These are phyloP conservation scores for Caprella mutica DNA, from an alignment of 2,888 invertebrate species.

Conservation along the genomic window DNA sequence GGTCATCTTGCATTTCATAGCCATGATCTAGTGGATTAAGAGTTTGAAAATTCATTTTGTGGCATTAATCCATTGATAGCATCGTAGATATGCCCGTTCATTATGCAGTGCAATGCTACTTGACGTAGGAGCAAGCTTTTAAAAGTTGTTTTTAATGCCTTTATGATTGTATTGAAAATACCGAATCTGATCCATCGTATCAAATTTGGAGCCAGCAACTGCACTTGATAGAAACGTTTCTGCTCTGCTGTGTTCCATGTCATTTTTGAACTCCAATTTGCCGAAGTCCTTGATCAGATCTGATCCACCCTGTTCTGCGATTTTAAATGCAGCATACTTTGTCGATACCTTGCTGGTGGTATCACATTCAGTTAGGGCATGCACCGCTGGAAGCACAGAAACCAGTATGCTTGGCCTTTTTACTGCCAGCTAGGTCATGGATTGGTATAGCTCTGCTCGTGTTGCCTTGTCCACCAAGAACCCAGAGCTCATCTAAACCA, in stretches of 20 bases:
- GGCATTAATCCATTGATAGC: no score
- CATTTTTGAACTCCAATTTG: neutral
- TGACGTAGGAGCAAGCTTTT: neutral
- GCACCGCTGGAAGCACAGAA: no score
- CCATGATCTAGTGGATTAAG: no score
- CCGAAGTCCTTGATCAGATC: neutral
- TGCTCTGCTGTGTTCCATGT: neutral
- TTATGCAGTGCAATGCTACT: neutral
- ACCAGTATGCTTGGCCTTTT: no score
- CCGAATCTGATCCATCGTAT: neutral
- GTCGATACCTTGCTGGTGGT: neutral
- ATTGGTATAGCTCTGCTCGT: neutral
- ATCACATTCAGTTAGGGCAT: neutral
- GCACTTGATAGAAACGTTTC: neutral
- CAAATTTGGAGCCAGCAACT: neutral
- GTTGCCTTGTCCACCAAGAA: no score
- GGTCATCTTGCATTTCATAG: no score
- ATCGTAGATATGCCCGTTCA: neutral
- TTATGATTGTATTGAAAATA: neutral
- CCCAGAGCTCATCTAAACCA: no score
- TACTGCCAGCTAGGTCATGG: neutral
- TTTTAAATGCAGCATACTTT: neutral
- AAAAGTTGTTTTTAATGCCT: neutral
- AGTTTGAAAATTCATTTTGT: no score
- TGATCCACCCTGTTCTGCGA: neutral